These are phyloP conservation scores for Nycticebus coucang DNA, from an alignment of 2,113 vertebrate species.

Conservation along the genomic window DNA sequence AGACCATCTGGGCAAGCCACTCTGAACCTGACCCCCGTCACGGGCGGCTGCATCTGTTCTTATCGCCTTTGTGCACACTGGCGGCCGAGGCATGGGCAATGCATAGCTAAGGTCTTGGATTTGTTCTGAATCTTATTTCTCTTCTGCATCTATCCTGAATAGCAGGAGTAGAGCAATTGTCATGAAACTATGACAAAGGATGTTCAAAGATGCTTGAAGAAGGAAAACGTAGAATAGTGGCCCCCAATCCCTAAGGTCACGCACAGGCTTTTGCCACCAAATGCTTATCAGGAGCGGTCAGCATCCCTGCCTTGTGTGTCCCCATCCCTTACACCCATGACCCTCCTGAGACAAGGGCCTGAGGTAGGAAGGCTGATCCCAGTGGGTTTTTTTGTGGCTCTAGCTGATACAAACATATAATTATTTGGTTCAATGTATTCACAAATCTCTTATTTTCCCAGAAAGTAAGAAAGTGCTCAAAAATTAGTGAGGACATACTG, in stretches of 20 bases:
- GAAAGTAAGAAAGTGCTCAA: slow-evolving; percentile 19
- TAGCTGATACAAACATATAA: not conserved
- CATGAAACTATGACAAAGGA: not conserved
- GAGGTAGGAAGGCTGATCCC: not conserved
- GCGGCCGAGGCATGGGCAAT: not conserved
- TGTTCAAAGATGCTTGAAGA: not conserved
- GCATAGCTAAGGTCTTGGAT: not conserved
- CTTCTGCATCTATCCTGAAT: not conserved
- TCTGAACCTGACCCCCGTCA: fast-evolving
- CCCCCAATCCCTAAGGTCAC: not conserved
- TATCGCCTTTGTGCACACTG: not conserved
- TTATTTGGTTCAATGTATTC: slow-evolving; percentile 49
- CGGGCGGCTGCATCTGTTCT: not conserved
- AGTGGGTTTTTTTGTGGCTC: not conserved
- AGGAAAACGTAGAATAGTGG: not conserved
- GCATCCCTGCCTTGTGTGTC: fast-evolving
- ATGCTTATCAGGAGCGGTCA: not conserved
- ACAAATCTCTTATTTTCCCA: slow-evolving; percentile 28
- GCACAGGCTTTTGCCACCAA: not conserved
- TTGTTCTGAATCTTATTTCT: not conserved
- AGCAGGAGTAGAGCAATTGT: not conserved
- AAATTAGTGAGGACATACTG: not conserved
- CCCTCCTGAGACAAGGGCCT: not conserved
- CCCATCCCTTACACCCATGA: not conserved
- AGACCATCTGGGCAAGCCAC: too few species aligned